Evolutionary conservation across 1,140 invertebrate genomes (phyloP), one percentile per base, ranked within the genome.

Genomic region (Magallana ariakensis): DNA sequence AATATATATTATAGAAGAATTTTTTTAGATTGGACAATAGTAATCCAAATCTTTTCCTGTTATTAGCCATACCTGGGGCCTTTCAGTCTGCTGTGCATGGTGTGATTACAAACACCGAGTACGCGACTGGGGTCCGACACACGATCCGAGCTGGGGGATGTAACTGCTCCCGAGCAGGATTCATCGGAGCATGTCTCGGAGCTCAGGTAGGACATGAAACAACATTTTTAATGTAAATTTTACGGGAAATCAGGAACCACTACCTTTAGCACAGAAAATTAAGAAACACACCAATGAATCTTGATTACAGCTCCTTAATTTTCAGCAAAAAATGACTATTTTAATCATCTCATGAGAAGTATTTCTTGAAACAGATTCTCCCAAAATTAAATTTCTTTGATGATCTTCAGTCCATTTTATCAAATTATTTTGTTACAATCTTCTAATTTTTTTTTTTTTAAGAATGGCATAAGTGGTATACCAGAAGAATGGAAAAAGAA

Each of bases 61-160:
- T 89, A 88, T 53, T 88, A 94, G 93, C 87, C 84, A 90, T 94
- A 87, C 93, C 93, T n/a, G 89, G 89, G 66, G 86, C 92, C 87
- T 91, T 94, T 85, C 93, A 93, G 82, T 89, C 90, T 1, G 90
- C 92, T 54, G 87, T 93, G 4, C 93, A 94, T 87, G 92, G 92
- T 46, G 75, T 92, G 60, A 54, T 93, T 9, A 89, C 90, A 11
- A 86, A 82, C 55, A 81, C 85, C 75, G 89, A 89, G 84, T 93
- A 90, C 75, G 83, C 80, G 10, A 85, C 86, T 33, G 92, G 88
- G 53, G 85, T 93, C 26, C 86, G 90, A 62, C 56, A 87, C 13
- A 93, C 93, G 19, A 91, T 93, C n/a, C 87, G 89, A n/a, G 90
- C 90, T n/a, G 93, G 93, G 7, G 93, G 93, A 19, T 93, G 92